These are phyloP conservation scores for Daboia siamensis DNA, from an alignment of 2,113 vertebrate genomes.

Conservation along the genomic window DNA sequence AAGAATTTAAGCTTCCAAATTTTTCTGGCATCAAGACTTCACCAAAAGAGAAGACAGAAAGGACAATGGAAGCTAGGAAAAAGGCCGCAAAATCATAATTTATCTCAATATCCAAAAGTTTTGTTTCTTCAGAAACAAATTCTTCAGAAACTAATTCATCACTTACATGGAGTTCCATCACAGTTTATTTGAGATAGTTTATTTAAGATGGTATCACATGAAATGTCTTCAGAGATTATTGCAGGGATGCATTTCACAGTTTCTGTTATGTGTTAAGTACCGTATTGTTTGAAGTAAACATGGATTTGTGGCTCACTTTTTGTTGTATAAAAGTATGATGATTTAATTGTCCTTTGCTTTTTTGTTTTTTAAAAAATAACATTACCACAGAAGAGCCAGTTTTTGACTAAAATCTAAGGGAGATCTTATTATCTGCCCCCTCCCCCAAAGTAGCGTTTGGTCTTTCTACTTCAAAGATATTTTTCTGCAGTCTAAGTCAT, in stretches of 20 bases:
- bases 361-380: conserved; percentile 50
- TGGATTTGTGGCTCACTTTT: conserved; percentile 29
- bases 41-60: background rate
- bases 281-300: conserved; percentile 23
- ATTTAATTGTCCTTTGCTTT: conserved; percentile 54
- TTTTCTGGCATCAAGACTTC: background rate
- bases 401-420: conserved; percentile 60
- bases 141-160: background rate
- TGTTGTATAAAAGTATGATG: conserved; percentile 9
- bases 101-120: background rate
- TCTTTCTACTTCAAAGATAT: conserved; percentile 70
- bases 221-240: background rate
- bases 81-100: background rate
- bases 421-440: conserved; percentile 72
- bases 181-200: background rate
- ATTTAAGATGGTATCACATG: background rate
- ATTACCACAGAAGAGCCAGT: conserved; percentile 45
- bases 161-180: background rate
- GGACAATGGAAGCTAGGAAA: background rate
- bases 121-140: background rate
- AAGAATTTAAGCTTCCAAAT: background rate
- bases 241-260: conserved; percentile 9
- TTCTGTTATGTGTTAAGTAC: background rate
- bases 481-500: conserved; percentile 32
- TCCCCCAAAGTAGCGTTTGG: conserved; percentile 64